Evolutionary conservation across 2,113 vertebrate species (phyloP).

Genomic region (Charadrius vociferus): DNA sequence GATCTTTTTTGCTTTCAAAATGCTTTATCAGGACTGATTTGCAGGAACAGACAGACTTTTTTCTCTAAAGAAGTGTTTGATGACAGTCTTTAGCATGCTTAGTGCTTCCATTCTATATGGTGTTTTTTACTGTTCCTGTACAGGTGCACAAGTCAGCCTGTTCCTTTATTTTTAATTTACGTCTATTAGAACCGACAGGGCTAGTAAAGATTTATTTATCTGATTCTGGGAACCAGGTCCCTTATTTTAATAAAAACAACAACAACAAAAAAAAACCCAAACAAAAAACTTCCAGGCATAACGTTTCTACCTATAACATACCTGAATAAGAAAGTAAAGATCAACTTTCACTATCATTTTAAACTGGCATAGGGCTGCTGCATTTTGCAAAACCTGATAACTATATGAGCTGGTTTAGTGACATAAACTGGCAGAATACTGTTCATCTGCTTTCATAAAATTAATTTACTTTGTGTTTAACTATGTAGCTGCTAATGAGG

Average conservation of each 20-base stretch:
- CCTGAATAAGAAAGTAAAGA: background rate
- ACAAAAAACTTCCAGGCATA: accelerated
- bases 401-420: background rate
- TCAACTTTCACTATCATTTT: background rate
- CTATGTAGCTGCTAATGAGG: background rate
- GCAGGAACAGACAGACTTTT: background rate
- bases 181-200: background rate
- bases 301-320: background rate
- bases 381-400: background rate
- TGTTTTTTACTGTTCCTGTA: background rate
- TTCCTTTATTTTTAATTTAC: background rate
- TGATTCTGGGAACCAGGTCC: background rate
- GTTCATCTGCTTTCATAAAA: background rate
- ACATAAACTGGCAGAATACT: background rate
- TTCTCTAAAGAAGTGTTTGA: background rate
- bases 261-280: no score
- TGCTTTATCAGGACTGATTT: background rate
- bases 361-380: background rate
- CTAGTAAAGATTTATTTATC: background rate
- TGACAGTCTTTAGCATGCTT: background rate
- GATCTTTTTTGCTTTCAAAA: background rate
- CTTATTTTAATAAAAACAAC: background rate
- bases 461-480: background rate
- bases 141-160: background rate
- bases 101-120: background rate